Base-by-base conservation (phyloP, 2,113 vertebrate species). In the Phalacrocorax brasilianus region DNA sequence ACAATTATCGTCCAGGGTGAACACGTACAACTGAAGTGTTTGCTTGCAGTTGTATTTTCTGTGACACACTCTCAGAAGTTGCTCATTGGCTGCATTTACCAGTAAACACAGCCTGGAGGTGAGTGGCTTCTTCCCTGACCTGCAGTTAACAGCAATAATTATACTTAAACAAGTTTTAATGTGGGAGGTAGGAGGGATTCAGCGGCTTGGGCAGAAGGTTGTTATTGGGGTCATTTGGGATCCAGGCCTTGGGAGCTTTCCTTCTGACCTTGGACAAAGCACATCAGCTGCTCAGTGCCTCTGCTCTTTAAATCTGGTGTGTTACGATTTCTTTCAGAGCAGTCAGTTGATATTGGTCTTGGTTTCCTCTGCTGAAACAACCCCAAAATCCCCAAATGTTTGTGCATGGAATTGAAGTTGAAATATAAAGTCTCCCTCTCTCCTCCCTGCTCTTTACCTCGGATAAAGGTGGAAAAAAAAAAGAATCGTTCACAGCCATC, bases 41-140 rank as follows among this genome's bases (percentile, higher is more conserved):
- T 93, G 66, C 74, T 95, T 88, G 59, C 73, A 79, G 83, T 90
- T 95, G 55, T 81, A 1, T 81, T 94, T 92, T 74, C 44, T 68
- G 4, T 58, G 58, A 35, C 35, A 9, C 5, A 1, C 16, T 66
- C 52, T 40, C 61, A 63, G 63, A 89, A 94, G 81, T 58, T 86
- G 76, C 56, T 90, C 1, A 2, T n/a, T 79, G 45, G n/a, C 49
- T 80, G 63, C 14, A 2, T 74, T 79, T 42, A 28, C 49, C 44
- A 59, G 6, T 50, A 81, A 77, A 83, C 26, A 13, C 45, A 62
- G 62, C 70, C 56, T 85, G 59, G 55, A 83, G 44, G 77, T 68
- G 62, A 71, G 53, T 3, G 5, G 76, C 73, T 89, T 91, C 88
- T 91, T 97, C 53, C 32, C 49, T 56, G 62, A 72, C 66, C 61